A percentile compares a stretch with the other conserved stretches of the same genome.
These are phyloP conservation scores for Ips nitidus DNA, from an alignment of 1,140 invertebrate species.

Conservation along the genomic window DNA sequence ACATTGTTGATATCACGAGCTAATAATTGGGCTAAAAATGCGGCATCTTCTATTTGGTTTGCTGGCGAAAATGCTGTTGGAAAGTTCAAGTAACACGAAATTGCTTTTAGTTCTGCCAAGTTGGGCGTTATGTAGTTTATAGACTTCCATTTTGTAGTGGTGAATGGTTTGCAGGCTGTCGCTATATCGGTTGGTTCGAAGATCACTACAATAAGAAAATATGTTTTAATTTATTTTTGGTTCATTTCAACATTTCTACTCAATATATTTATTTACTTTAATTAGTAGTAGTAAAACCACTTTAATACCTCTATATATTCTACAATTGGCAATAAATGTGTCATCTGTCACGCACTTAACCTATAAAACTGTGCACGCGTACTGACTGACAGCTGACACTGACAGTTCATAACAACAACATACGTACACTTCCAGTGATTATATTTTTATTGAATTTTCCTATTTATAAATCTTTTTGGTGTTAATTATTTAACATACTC, in stretches of 20 bases:
- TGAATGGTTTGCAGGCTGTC: constrained; percentile 62
- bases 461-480: too few species aligned
- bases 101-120: constrained; percentile 65
- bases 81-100: constrained; percentile 51
- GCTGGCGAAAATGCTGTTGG: constrained; percentile 20
- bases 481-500: too few species aligned
- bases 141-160: constrained; percentile 49
- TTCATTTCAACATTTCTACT: neutral
- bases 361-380: too few species aligned
- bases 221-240: neutral
- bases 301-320: neutral
- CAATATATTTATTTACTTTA: too few species aligned
- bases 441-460: too few species aligned
- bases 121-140: constrained; percentile 72
- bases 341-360: too few species aligned
- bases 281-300: too few species aligned
- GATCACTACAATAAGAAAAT: constrained; percentile 58
- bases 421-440: neutral
- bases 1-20: constrained; percentile 55
- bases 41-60: constrained; percentile 44
- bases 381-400: neutral
- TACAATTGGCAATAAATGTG: neutral
- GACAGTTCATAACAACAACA: neutral
- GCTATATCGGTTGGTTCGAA: constrained; percentile 69
- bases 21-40: constrained; percentile 40